Evolutionary conservation across 2,797 vertebrate species (phyloP).

Genomic region (Huso huso): DNA sequence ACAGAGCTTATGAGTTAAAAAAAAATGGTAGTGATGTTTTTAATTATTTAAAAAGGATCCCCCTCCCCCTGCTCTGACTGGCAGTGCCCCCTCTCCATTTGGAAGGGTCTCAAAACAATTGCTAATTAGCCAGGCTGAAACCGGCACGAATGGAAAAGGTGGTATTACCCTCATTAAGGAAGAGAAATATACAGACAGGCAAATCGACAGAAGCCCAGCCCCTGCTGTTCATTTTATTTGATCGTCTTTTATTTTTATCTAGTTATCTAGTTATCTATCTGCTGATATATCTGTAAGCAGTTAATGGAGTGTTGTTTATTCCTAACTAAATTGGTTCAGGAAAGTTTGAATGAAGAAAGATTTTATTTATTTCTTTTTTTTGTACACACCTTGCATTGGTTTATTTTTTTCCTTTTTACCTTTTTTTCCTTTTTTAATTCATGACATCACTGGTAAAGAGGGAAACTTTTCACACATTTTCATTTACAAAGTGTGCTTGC

Average conservation of each 20-base stretch:
- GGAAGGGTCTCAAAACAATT: constrained; percentile 27
- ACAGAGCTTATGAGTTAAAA: constrained; percentile 41
- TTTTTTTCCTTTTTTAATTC: too few species aligned
- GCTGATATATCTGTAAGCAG: too few species aligned
- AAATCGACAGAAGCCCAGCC: constrained; percentile 8
- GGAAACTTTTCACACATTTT: neutral
- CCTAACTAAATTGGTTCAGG: too few species aligned
- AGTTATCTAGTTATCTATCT: neutral
- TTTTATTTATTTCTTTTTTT: too few species aligned
- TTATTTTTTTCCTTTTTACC: too few species aligned
- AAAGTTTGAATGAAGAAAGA: too few species aligned
- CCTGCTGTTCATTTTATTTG: constrained; percentile 3
- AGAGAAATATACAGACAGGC: constrained; percentile 20
- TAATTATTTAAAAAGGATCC: constrained; percentile 53
- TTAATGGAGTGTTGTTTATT: too few species aligned
- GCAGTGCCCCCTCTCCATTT: constrained; percentile 13
- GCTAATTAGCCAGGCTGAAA: constrained; percentile 51
- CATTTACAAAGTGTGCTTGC: constrained; percentile 6
- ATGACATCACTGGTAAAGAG: too few species aligned
- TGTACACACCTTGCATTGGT: too few species aligned
- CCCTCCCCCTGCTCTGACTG: constrained; percentile 3
- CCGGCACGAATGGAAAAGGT: constrained; percentile 29
- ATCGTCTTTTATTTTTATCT: too few species aligned
- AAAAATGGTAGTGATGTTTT: constrained; percentile 35
- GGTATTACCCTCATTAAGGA: constrained; percentile 37